These are phyloP conservation scores for Gymnocypris eckloni DNA, from an alignment of 2,797 vertebrate genomes.

Conservation along the genomic window DNA sequence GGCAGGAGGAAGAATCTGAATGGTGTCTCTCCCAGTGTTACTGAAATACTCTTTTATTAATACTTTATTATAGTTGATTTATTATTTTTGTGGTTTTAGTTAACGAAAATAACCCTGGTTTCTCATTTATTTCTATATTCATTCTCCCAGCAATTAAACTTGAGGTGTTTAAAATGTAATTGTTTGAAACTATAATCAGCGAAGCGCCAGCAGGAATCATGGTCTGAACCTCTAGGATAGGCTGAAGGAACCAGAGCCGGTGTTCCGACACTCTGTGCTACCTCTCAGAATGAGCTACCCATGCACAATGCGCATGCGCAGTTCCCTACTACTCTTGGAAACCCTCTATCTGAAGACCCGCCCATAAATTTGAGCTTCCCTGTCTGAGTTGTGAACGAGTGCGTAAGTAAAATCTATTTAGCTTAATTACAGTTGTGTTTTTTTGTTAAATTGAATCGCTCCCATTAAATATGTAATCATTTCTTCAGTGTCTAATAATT, in stretches of 20 bases:
- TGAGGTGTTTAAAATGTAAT: not conserved
- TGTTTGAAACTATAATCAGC: not conserved
- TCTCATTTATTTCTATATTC: not conserved
- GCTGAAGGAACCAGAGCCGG: not conserved
- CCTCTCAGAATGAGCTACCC: no score
- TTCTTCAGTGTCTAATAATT: no score
- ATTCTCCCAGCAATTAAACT: not conserved
- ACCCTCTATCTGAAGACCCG: no score
- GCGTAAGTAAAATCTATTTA: no score
- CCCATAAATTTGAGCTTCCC: no score
- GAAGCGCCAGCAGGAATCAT: not conserved
- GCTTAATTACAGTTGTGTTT: no score
- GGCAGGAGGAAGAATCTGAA: not conserved
- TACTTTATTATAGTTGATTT: not conserved
- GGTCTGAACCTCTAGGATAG: not conserved
- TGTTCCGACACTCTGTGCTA: no score
- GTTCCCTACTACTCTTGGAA: no score
- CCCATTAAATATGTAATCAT: no score
- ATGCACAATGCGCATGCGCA: no score
- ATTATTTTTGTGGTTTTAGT: not conserved
- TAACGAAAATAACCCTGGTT: not conserved
- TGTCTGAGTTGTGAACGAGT: no score
- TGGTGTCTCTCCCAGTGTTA: not conserved
- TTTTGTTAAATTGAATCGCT: no score
- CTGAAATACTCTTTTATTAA: not conserved